Conservation (phyloP, 2,888 invertebrate species). For the Agrotis ipsilon region DNA sequence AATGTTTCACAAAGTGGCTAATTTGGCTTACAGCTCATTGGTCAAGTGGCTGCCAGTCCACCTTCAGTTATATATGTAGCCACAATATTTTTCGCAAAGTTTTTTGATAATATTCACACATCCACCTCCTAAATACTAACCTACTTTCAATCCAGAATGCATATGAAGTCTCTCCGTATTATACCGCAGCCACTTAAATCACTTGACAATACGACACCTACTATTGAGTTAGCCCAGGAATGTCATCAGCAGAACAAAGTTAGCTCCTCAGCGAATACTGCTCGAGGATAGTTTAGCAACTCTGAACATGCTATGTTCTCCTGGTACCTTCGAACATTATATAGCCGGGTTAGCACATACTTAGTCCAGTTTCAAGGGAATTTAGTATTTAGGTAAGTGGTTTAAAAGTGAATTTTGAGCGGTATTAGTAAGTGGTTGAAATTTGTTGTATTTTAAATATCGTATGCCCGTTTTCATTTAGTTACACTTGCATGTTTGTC, state of each 20-base stretch:
- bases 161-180: background rate
- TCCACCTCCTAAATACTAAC: background rate
- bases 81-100: no score
- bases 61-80: no score
- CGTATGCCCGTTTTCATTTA: no score
- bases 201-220: conserved; percentile 21
- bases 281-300: conserved; percentile 15
- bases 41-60: no score
- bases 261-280: conserved; percentile 13
- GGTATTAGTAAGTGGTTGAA: background rate
- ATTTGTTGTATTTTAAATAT: no score
- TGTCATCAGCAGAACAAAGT: conserved; percentile 38
- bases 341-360: conserved; percentile 2
- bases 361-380: background rate
- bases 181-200: conserved; percentile 9
- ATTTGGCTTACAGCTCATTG: no score
- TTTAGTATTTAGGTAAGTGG: conserved; percentile 7
- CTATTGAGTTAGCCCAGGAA: conserved; percentile 43
- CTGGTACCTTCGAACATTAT: conserved; percentile 19
- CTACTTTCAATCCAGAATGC: conserved; percentile 1
- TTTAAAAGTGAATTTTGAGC: background rate
- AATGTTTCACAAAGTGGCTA: no score
- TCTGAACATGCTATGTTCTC: conserved; percentile 8
- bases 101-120: no score
- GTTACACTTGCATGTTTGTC: no score